Percentiles rank a stretch among this genome's conserved stretches.
Conservation (phyloP, 2,797 vertebrate species). For the Perdix hodgsoniae region DNA sequence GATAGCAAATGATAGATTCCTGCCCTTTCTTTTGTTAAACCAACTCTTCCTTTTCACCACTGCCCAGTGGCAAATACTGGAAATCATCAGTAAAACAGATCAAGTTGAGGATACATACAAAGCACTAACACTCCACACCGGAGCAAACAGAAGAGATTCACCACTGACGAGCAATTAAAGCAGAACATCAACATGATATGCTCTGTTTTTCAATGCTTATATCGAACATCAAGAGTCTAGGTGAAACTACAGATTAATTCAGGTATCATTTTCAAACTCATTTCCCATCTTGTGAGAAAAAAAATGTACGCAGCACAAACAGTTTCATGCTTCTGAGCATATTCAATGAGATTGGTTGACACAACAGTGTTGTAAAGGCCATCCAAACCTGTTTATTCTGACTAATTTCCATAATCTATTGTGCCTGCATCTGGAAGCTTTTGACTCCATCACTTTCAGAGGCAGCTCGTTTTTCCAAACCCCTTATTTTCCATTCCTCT, state of each 20-base stretch:
- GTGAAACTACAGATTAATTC: neutral
- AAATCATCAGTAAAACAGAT: neutral
- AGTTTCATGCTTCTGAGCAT: neutral
- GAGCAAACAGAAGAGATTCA: neutral
- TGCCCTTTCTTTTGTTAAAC: neutral
- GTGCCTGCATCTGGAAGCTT: neutral
- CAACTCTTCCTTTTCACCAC: neutral
- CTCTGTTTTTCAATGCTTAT: neutral
- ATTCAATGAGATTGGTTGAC: neutral
- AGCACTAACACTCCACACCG: no score
- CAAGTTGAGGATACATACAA: neutral
- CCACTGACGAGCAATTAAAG: neutral
- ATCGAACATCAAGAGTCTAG: neutral
- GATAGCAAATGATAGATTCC: neutral
- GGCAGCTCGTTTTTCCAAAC: neutral
- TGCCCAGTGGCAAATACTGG: neutral
- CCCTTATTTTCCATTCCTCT: neutral
- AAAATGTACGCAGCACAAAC: slow-evolving; percentile 8
- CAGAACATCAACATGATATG: neutral
- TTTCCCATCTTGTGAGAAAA: neutral
- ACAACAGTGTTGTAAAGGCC: neutral
- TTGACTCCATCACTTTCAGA: neutral
- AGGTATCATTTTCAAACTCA: neutral
- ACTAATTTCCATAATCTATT: slow-evolving; percentile 33
- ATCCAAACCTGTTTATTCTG: slow-evolving; percentile 4